Base-by-base conservation (phyloP, 2,113 vertebrate species). In the Peromyscus maniculatus region DNA sequence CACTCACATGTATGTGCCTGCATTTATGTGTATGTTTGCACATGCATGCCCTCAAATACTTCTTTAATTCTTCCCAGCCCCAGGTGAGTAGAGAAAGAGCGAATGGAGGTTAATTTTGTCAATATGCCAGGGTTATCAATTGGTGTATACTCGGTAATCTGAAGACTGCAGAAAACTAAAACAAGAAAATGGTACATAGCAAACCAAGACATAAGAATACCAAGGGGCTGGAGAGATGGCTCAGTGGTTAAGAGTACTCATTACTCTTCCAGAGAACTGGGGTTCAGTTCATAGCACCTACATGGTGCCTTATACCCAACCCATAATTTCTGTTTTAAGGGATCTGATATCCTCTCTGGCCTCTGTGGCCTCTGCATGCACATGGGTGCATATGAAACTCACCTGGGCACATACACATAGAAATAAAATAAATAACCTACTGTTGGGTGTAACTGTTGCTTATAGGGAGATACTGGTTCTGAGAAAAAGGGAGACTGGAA, bases 401-500 rank as follows among this genome's bases (percentile, higher is more conserved):
- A 80, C 52, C 55, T 55, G 4, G 17, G 31, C 78, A 55, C 49
- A 80, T 21, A 57, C 31, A 11, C 78, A 79, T 26, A 77, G 1
- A 71, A 71, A 69, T 69, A 24, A 75, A 16, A 31, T 39, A 33
- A 33, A 57, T 36, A 55, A 16, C 49, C 69, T 93, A 49, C 91
- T 94, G 95, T 95, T 91, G 96, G 88, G 88, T 75, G 82, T 15
- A 96, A 92, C 92, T 86, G 26, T 28, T 79, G 71, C 80, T 66
- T 89, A 90, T 87, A 93, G 95, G 94, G 94, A 97, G 96, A 98
- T 79, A 72, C 7, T 96, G 91, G 90, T 89, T 75, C 96, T 94
- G 95, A 95, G 98, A 98, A 97, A 78, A 55, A 39, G 26, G 75
- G 95, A 96, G 95, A 94, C 7, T 91, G 80, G 91, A 98, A 96